Evolutionary conservation across 2,797 vertebrate species (phyloP).

Genomic region (Rhynchonycteris naso): DNA sequence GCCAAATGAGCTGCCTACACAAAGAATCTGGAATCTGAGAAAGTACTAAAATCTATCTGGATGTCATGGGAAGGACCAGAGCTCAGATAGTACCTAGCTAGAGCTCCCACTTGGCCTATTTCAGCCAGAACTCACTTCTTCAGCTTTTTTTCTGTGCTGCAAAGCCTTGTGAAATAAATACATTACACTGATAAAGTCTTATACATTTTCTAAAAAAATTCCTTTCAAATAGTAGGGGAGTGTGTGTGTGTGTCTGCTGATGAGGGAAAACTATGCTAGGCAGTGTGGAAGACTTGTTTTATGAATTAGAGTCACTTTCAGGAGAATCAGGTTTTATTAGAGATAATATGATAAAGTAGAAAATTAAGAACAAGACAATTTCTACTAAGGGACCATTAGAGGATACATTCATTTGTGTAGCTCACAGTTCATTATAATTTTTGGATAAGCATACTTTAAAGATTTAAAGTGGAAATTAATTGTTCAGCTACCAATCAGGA

Average conservation of each 20-base stretch:
- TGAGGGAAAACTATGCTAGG: background rate
- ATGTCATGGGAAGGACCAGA: background rate
- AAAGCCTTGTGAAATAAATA: conserved; percentile 34
- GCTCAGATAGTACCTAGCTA: background rate
- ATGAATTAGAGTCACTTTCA: background rate
- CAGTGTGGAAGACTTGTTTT: background rate
- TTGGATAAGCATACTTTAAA: background rate
- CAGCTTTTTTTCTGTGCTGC: conserved; percentile 51
- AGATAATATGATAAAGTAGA: background rate
- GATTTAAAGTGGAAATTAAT: background rate
- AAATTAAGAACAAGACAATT: background rate
- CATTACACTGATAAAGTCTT: conserved; percentile 21
- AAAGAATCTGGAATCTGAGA: conserved; percentile 9
- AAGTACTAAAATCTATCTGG: background rate
- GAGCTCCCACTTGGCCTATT: background rate
- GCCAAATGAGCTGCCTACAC: background rate
- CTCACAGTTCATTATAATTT: background rate
- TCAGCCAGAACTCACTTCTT: background rate
- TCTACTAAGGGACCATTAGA: background rate
- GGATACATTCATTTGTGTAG: background rate
- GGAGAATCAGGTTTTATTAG: background rate
- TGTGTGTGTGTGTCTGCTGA: background rate
- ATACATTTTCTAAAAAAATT: conserved; percentile 53
- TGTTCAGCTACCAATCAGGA: background rate
- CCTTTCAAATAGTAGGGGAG: background rate